These are phyloP conservation scores for Pristionchus arcanus DNA, from an alignment of 2,888 invertebrate species.

Conservation along the genomic window DNA sequence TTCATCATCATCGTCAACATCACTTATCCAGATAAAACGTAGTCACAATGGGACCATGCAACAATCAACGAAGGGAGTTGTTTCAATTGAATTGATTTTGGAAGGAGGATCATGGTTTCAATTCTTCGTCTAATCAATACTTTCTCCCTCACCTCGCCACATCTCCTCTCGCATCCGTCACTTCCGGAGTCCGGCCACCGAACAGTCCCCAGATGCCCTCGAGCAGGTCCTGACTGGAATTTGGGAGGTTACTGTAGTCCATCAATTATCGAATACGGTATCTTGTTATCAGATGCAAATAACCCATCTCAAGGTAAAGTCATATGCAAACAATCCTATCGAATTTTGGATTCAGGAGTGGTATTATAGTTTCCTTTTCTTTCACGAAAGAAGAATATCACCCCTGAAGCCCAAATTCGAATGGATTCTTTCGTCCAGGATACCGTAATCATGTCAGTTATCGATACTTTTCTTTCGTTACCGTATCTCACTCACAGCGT, in stretches of 20 bases:
- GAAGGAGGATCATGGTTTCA: background rate
- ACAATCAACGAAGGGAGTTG: background rate
- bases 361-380: too few relatives aligned
- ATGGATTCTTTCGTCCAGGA: background rate
- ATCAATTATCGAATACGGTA: background rate
- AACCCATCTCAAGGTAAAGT: too few relatives aligned
- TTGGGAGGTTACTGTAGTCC: too few relatives aligned
- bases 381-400: too few relatives aligned
- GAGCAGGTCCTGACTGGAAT: slow-evolving; percentile 24
- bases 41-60: too few relatives aligned
- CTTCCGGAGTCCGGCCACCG: slow-evolving; percentile 5
- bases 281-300: too few relatives aligned
- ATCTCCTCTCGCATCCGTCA: slow-evolving; percentile 52
- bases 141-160: background rate
- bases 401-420: too few relatives aligned
- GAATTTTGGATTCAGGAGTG: too few relatives aligned
- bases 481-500: slow-evolving; percentile 48
- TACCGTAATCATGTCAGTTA: slow-evolving; percentile 21
- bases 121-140: background rate
- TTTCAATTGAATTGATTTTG: background rate
- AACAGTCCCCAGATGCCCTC: slow-evolving; percentile 46
- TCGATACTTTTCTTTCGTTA: background rate
- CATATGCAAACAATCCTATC: too few relatives aligned
- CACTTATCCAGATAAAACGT: background rate
- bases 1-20: too few relatives aligned